Evolutionary conservation across 2,113 vertebrate species (phyloP), one percentile per base, ranked within the genome.

Genomic region (Passer montanus): DNA sequence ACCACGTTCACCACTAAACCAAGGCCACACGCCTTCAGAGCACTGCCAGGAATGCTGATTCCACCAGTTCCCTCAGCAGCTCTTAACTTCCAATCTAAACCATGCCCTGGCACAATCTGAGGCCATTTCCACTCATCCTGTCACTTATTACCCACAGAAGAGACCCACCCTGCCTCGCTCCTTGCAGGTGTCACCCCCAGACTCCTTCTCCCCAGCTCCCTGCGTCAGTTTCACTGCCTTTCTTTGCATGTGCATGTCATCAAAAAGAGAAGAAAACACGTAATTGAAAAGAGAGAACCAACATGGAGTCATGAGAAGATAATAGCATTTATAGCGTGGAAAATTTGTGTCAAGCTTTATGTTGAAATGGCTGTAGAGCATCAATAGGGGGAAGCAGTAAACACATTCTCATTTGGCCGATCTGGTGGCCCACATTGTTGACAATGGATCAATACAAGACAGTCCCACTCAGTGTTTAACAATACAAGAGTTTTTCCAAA

Each of bases 371-470:
- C 33, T 6, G 4, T 12, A 30, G 30, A 63, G 15, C 60, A 86
- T 82, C 96, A 75, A 31, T 5, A 97, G 94, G 30, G 83, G 96
- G 94, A 96, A 95, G 93, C 80, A 93, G 75, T n/a, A 73, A 60
- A 74, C 63, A 18, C 5, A 1, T 9, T 64, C 70, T 89, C 11
- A 7, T 43, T 33, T 33, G 16, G 24, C 28, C 3, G 2, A 7
- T 33, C 26, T 53, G 41, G 3, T 11, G 31, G 87, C 27, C 18
- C 21, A 4, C 9, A 5, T 11, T 66, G 46, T 28, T 74, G 55
- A 68, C 33, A 33, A 8, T 1, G 1, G 16, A 44, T 90, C 63
- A 72, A 31, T 46, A 55, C 46, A 67, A 53, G 18, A 19, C 39
- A 17, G 18, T 62, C 50, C 17, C 5, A 2, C 33, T 56, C 58